Conservation (phyloP, 2,888 invertebrate genomes). For the Dryobota labecula region DNA sequence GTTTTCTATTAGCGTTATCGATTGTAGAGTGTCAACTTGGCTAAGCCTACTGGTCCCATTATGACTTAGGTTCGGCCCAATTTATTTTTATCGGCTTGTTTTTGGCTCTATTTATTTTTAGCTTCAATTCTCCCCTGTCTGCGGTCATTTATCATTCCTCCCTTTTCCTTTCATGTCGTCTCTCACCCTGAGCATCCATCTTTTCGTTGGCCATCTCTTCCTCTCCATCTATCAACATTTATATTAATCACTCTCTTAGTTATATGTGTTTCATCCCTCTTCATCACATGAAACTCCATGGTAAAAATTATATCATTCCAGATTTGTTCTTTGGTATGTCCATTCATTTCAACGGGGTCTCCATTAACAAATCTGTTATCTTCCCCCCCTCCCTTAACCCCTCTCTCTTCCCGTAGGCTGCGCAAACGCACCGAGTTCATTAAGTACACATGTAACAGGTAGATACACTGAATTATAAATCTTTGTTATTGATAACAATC, state of each 20-base stretch:
- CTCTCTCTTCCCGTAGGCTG: conserved; percentile 43
- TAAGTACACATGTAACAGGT: conserved; percentile 51
- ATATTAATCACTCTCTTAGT: neutral
- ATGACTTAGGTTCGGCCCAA: neutral
- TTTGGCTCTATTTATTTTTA: neutral
- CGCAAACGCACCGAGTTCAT: conserved; percentile 72
- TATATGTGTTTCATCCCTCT: no score
- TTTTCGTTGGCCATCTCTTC: neutral
- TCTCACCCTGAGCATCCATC: neutral
- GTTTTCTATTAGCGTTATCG: no score
- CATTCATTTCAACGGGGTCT: conserved; percentile 53
- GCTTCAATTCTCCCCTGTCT: neutral
- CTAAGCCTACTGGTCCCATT: no score
- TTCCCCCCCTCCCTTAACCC: conserved; percentile 5
- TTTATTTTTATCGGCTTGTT: neutral
- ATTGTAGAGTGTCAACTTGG: no score
- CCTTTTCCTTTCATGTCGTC: no score
- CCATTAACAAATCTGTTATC: conserved; percentile 75
- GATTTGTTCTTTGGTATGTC: conserved; percentile 53
- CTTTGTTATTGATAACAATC: conserved; percentile 56
- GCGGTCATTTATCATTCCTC: neutral
- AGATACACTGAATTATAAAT: conserved; percentile 53
- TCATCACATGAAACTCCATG: no score
- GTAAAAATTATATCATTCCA: neutral
- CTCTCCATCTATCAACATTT: neutral